Conservation (phyloP, 2,888 invertebrate genomes). For the Psylliodes chrysocephalus region DNA sequence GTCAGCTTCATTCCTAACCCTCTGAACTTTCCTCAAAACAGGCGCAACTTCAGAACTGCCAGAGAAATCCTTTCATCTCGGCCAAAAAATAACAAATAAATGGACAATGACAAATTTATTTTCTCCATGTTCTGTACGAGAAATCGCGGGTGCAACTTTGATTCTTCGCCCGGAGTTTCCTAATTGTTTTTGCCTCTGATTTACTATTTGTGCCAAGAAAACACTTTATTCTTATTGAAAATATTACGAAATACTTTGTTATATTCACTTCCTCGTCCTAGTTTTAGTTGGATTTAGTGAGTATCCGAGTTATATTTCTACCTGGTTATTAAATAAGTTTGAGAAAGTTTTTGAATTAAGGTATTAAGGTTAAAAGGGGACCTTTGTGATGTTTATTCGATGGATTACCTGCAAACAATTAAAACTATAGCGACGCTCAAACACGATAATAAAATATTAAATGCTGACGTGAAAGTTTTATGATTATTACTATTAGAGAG, state of each 20-base stretch:
- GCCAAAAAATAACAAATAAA: conserved; percentile 37
- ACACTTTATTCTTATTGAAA: conserved; percentile 16
- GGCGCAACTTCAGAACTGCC: conserved; percentile 34
- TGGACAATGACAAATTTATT: conserved; percentile 42
- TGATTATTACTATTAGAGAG: too few species aligned
- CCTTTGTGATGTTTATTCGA: background rate
- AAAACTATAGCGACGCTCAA: too few species aligned
- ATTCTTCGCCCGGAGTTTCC: conserved; percentile 29
- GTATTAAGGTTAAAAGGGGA: background rate
- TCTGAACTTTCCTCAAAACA: conserved; percentile 37
- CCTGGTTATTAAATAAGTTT: conserved; percentile 18
- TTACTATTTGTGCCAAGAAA: conserved; percentile 27
- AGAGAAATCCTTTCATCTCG: conserved; percentile 38
- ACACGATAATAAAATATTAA: too few species aligned
- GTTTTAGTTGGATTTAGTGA: background rate
- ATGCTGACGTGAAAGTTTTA: too few species aligned
- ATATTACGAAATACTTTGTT: conserved; percentile 22
- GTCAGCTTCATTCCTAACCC: conserved; percentile 35
- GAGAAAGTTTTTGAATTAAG: conserved; percentile 13
- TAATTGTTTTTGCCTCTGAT: conserved; percentile 37
- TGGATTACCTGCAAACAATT: too few species aligned
- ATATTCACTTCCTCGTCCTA: background rate
- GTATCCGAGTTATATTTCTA: too few species aligned
- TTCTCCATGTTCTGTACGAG: conserved; percentile 28
- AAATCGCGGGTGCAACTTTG: conserved; percentile 35